Evolutionary conservation across 2,888 invertebrate species (phyloP).

Genomic region (Macrosoma leucophasiata): DNA sequence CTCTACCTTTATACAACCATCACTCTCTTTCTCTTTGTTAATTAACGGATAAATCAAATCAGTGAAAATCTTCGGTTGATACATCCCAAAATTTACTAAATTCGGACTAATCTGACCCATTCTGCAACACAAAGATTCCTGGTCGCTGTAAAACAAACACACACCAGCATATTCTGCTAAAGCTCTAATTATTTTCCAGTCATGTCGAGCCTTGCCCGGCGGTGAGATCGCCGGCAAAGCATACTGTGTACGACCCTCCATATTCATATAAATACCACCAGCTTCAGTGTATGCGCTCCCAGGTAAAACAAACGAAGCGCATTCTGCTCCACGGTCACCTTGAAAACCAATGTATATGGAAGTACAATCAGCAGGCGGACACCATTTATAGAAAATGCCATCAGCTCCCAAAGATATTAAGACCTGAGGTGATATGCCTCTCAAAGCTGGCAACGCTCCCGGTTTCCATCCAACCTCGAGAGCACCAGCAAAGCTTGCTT

Average conservation of each 20-base stretch:
- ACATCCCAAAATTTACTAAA: constrained; percentile 38
- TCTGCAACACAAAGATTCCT: constrained; percentile 37
- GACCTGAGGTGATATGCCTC: constrained; percentile 81
- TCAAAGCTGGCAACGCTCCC: constrained; percentile 76
- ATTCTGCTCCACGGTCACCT: constrained; percentile 93
- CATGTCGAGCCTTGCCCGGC: constrained; percentile 93
- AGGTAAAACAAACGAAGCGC: constrained; percentile 93
- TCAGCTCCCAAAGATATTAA: constrained; percentile 95
- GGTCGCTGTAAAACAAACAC: constrained; percentile 43
- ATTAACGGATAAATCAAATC: constrained; percentile 32
- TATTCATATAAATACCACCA: constrained; percentile 94
- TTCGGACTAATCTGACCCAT: constrained; percentile 57
- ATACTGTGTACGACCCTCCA: constrained; percentile 95
- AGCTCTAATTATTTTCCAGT: constrained; percentile 94
- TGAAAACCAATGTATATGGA: constrained; percentile 95
- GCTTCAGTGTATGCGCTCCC: constrained; percentile 99
- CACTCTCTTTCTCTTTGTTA: constrained; percentile 1
- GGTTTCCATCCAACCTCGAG: constrained; percentile 95
- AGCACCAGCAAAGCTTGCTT: constrained; percentile 94
- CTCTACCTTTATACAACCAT: constrained; percentile 34
- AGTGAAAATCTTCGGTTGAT: constrained; percentile 42
- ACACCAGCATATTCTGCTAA: constrained; percentile 50
- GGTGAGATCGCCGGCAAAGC: constrained; percentile 91
- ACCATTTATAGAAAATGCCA: constrained; percentile 83
- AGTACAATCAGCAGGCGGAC: constrained; percentile 84